Conservation (phyloP, 2,888 invertebrate species). For the Pristionchus exspectatus region DNA sequence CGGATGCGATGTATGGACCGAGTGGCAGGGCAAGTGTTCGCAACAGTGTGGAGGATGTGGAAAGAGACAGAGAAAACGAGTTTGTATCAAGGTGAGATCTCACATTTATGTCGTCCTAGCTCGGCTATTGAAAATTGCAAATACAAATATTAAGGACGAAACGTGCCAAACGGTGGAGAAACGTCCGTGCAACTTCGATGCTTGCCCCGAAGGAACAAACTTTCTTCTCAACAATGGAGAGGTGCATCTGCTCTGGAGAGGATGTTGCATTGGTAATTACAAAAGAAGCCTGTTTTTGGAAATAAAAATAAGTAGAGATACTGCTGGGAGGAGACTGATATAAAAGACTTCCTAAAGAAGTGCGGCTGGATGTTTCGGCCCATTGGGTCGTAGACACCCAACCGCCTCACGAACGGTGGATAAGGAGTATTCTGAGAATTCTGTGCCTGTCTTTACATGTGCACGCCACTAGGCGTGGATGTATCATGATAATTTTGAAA, state of each 20-base stretch:
- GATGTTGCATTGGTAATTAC: conserved; percentile 78
- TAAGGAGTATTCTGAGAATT: too few relatives aligned
- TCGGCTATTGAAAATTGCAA: background rate
- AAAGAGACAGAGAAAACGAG: conserved; percentile 65
- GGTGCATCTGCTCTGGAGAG: conserved; percentile 76
- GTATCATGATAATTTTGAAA: too few relatives aligned
- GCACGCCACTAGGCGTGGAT: too few relatives aligned
- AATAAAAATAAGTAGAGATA: too few relatives aligned
- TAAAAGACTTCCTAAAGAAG: too few relatives aligned
- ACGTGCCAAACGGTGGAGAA: conserved; percentile 71
- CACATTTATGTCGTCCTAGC: background rate
- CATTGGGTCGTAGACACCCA: too few relatives aligned
- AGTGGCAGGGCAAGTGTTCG: conserved; percentile 73
- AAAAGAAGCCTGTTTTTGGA: too few relatives aligned
- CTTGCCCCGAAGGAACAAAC: conserved; percentile 76
- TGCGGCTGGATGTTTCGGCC: too few relatives aligned
- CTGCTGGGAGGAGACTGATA: too few relatives aligned
- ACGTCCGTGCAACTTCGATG: conserved; percentile 75
- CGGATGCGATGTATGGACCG: conserved; percentile 74
- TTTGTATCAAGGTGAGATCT: conserved; percentile 63
- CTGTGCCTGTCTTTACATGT: too few relatives aligned
- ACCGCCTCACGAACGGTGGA: too few relatives aligned
- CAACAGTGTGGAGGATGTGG: conserved; percentile 79
- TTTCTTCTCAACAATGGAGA: conserved; percentile 77
- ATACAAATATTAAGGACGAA: conserved; percentile 48